phyloP scores from a whole-genome alignment of 2,888 invertebrate genomes.

The Frankliniella fusca region DNA sequence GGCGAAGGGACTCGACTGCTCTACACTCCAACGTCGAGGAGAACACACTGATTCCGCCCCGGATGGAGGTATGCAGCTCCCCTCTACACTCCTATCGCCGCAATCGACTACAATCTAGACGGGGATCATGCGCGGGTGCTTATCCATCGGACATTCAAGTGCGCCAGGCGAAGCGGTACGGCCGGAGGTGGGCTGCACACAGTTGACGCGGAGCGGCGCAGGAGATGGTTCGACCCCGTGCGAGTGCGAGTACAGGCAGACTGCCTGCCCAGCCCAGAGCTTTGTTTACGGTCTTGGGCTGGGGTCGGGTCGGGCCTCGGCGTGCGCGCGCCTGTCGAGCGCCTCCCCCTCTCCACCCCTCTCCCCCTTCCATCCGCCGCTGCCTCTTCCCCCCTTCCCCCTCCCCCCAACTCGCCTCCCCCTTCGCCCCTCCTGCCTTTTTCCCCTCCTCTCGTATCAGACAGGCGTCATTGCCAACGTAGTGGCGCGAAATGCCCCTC shows the following conservation, averaged over 20 bases:
- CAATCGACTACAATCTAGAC: not conserved
- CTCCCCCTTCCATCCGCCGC: not conserved
- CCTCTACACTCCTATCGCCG: not conserved
- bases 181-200: not conserved
- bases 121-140: not conserved
- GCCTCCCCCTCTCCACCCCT: not conserved
- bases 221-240: not conserved
- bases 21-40: slow-evolving; percentile 15
- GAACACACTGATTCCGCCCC: slow-evolving; percentile 25
- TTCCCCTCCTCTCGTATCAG: not conserved
- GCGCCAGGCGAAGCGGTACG: not conserved
- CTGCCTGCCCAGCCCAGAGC: not conserved
- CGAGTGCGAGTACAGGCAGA: not conserved
- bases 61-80: not conserved
- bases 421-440: not conserved
- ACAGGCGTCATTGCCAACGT: not conserved
- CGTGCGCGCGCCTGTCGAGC: too few species aligned
- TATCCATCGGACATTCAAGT: slow-evolving; percentile 1
- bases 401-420: not conserved
- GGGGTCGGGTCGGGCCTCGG: not conserved
- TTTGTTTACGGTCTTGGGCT: not conserved
- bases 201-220: not conserved
- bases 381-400: not conserved
- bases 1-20: not conserved
- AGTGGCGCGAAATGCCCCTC: not conserved